Evolutionary conservation across 2,797 vertebrate genomes (phyloP), one percentile per base, ranked within the genome.

Genomic region (Malacoctenus gilli): DNA sequence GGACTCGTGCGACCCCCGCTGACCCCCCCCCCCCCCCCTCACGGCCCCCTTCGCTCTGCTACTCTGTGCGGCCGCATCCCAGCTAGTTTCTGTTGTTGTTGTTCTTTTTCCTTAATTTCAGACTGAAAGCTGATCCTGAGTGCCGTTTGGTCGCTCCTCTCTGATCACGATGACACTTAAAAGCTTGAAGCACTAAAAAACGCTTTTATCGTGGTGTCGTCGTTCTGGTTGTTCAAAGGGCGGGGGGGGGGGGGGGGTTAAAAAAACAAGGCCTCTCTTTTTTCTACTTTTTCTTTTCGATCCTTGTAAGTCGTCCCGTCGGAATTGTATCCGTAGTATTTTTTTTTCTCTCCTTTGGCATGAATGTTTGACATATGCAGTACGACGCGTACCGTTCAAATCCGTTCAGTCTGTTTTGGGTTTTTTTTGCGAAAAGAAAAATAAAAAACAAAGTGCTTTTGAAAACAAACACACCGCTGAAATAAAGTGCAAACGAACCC

Each of bases 391-490:
- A 84, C 85, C 88, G 80, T 87, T 68, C 72, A 48, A 48, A 37
- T 11, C 68, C 49, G 76, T 85, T 90, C 72, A 59, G 75, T 87
- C 87, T 91, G 90, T 91, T 88, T 88, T 90, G 89, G 89, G n/a
- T n/a, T n/a, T n/a, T n/a, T n/a, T n/a, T n/a, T n/a, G n/a, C n/a
- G n/a, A n/a, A n/a, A n/a, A n/a, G n/a, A n/a, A n/a, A n/a, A n/a
- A n/a, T n/a, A n/a, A n/a, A n/a, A 82, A 82, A 86, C 68, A 89
- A 90, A 28, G 89, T 91, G 90, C 91, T 92, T 91, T 90, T 79
- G 5, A 80, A 90, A 88, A 85, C 79, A 87, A 90, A 77, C 85
- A 66, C 83, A 85, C 84, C 83, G 83, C 85, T 80, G 64, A 92
- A 91, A 92, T 92, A 92, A 93, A 92, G 85, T 82, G 86, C 68